Evolutionary conservation across 2,113 vertebrate species (phyloP).

Genomic region (Zapus hudsonius): DNA sequence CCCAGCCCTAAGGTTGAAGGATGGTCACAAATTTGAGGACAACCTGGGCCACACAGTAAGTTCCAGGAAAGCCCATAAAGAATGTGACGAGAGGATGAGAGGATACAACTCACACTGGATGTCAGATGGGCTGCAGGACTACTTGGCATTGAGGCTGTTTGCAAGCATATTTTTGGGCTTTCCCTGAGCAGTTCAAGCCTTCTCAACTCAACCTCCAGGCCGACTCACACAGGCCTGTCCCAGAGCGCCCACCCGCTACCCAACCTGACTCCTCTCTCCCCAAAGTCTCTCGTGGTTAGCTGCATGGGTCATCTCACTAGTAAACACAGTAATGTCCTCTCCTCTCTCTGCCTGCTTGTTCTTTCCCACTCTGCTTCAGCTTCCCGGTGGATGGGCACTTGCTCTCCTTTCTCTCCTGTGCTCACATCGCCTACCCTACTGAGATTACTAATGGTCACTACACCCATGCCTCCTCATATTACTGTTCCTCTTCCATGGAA

Average conservation of each 20-base stretch:
- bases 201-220: not conserved
- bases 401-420: not conserved
- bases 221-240: not conserved
- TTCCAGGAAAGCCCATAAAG: too few relatives aligned
- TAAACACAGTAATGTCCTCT: fast-evolving
- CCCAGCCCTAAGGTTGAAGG: too few relatives aligned
- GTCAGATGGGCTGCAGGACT: too few relatives aligned
- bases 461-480: not conserved
- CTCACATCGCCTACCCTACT: not conserved
- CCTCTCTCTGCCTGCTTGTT: not conserved
- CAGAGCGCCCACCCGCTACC: not conserved
- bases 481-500: not conserved
- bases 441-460: not conserved
- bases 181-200: too few relatives aligned
- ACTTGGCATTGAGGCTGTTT: too few relatives aligned
- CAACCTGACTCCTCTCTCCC: too few relatives aligned
- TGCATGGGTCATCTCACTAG: not conserved
- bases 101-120: too few relatives aligned
- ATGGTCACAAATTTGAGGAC: too few relatives aligned
- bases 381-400: too few relatives aligned
- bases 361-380: not conserved
- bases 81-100: too few relatives aligned
- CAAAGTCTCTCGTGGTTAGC: too few relatives aligned
- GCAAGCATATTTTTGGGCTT: not conserved
- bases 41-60: too few relatives aligned